Base-by-base conservation (phyloP, 2,888 invertebrate species). In the Morpho deidamia region DNA sequence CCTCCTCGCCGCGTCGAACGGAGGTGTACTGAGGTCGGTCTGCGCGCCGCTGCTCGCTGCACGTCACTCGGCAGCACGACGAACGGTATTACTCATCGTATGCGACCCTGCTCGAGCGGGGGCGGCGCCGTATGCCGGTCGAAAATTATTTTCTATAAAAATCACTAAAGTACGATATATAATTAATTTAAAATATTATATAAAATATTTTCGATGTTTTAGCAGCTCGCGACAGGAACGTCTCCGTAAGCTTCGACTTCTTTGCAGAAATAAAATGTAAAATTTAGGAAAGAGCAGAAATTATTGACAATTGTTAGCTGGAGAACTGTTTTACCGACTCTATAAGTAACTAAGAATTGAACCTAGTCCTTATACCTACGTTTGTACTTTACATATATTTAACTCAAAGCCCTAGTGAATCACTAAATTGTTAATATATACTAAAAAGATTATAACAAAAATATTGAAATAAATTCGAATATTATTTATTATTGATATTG, bases 81-180 rank as follows among this genome's bases (percentile, higher is more conserved):
- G 74, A 81, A 82, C 79, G 80, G 83, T 82, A 85, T 85, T 88
- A 85, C 83, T 85, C 87, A 87, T 86, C 75, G 79, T 71, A 56
- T 52, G 37, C 56, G 57, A 52, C 60, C 60, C 75, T 69, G 69
- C 72, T 72, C 72, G 55, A 66, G 59, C 67, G 64, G 63, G 59
- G 65, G 67, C 66, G 70, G 58, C 66, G 66, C 69, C 64, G 63
- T 64, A 65, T 63, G 67, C 73, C 70, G 72, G 66, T 61, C 57
- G 51, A 58, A 48, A 44, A 39, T 52, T 39, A 55, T 40, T 43
- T 33, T 33, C 33, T 47, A 48, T 49, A 12, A 43, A 48, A 44
- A 51, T 8, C 37, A 54, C 48, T 11, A 44, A 35, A 44, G 37
- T 38, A 35, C 44, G 37, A 45, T 32, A 49, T 33, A 12, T 44